These are phyloP conservation scores for Epinephelus moara DNA, from an alignment of 2,113 vertebrate species.

Conservation along the genomic window DNA sequence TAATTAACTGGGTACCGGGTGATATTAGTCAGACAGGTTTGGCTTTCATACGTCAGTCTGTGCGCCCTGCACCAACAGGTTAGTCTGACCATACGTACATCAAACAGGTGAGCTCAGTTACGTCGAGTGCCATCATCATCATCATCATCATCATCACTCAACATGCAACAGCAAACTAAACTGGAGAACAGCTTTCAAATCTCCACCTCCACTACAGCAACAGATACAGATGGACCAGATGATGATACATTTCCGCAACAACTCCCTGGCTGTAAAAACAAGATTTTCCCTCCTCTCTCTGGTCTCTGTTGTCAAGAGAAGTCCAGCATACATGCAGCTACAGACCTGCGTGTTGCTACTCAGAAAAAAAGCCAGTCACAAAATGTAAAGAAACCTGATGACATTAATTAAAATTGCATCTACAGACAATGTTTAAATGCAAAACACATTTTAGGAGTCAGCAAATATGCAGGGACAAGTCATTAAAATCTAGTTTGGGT, in stretches of 20 bases:
- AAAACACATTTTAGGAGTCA: not conserved
- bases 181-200: not conserved
- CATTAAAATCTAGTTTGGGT: not conserved
- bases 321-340: not conserved
- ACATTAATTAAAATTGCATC: not conserved
- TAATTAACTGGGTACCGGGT: too few relatives aligned
- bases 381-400: not conserved
- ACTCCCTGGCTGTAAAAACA: not conserved
- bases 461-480: not conserved
- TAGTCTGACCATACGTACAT: too few relatives aligned
- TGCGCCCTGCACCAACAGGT: too few relatives aligned
- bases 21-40: too few relatives aligned
- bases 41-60: too few relatives aligned
- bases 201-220: not conserved
- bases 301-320: not conserved
- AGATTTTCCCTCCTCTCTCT: not conserved
- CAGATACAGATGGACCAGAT: not conserved
- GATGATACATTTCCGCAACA: not conserved
- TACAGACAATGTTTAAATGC: not conserved
- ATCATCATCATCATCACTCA: not conserved
- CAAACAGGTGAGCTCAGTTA: constrained; percentile 1
- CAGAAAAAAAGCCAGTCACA: not conserved
- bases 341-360: constrained; percentile 5
- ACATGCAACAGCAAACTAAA: not conserved
- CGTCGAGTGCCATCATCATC: too few relatives aligned